Evolutionary conservation across 2,888 invertebrate species (phyloP), one percentile per base, ranked within the genome.

Genomic region (Tenthredo distinguenda): DNA sequence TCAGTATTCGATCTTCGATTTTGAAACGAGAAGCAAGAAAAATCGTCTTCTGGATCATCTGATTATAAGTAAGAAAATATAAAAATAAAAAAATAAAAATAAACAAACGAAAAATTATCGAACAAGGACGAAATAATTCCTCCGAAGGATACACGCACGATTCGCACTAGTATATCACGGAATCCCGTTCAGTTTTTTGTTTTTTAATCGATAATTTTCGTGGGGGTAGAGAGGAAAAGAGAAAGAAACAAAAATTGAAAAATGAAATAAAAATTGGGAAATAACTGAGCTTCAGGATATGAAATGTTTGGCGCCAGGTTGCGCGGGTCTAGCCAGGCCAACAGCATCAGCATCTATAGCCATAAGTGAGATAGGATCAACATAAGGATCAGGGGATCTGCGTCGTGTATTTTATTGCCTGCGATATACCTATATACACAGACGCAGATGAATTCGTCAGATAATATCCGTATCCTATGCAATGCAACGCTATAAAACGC

Each of bases 361-460:
- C 31, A 21, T 77, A 50, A 31, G 18, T 31, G 88, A 91, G 92
- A 92, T 92, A 91, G 86, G 89, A 92, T 92, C 92, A 90, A 86
- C 87, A 88, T 88, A 87, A 87, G 72, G 89, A 92, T 92, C 92
- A 90, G 87, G 68, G 68, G 87, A 89, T 88, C 87, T 87, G 86
- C 88, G 87, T 87, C 87, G 81, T 62, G 81, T 81, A 90, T 90
- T 91, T 93, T 93, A 93, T 93, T 92, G 91, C 92, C 90, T 91
- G 92, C 50, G 34, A 62, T 62, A 62, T 40, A 93, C 92, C 40
- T 62, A 62, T 40, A 93, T 40, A 93, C 92, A 74, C 34, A 92
- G 93, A 90, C 47, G 47, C 91, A 91, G 92, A 91, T 92, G 91
- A 90, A 92, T 93, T 92, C 92, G 92, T 93, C 91, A 93, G 92